A percentile compares a stretch with the other conserved stretches of the same genome.
Evolutionary conservation across 92 coral and sea anemone species (phyloP).

Genomic region (Heteractis magnifica): DNA sequence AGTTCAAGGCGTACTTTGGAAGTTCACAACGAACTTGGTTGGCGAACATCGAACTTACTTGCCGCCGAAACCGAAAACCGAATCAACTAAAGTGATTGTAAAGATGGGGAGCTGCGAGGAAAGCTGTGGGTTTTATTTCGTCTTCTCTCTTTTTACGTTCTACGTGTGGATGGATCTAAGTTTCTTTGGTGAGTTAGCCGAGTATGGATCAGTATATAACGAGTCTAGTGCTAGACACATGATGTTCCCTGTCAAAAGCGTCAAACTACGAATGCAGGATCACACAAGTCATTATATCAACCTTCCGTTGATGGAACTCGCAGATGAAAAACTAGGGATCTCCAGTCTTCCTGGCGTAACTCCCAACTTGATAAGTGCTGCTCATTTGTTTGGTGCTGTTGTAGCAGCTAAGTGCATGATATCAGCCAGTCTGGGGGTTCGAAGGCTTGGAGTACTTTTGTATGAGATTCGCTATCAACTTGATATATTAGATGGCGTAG

Average conservation of each 20-base stretch:
- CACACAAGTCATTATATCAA: constrained; percentile 86
- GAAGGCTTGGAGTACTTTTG: constrained; percentile 71
- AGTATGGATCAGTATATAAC: constrained; percentile 78
- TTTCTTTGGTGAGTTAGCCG: constrained; percentile 86
- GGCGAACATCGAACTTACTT: no score
- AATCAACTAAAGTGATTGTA: neutral
- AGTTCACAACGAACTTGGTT: no score
- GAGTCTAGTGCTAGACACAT: constrained; percentile 55
- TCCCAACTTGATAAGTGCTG: constrained; percentile 81
- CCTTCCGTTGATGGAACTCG: constrained; percentile 75
- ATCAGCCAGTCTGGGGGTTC: constrained; percentile 65
- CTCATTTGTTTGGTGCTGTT: constrained; percentile 69
- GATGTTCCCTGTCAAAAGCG: constrained; percentile 82
- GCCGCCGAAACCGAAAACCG: no score
- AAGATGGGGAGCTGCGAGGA: constrained; percentile 85
- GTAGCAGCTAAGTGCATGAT: constrained; percentile 75
- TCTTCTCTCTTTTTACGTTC: constrained; percentile 78
- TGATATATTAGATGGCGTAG: constrained; percentile 87
- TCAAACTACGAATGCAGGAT: constrained; percentile 89
- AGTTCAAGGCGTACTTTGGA: no score
- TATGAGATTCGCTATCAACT: constrained; percentile 76
- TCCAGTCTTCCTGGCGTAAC: constrained; percentile 73
- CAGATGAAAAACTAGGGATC: constrained; percentile 68
- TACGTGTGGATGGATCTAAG: constrained; percentile 96
- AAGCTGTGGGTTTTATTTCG: constrained; percentile 83